Evolutionary conservation across 2,888 invertebrate species (phyloP), one percentile per base, ranked within the genome.

Genomic region (Altica lythri): DNA sequence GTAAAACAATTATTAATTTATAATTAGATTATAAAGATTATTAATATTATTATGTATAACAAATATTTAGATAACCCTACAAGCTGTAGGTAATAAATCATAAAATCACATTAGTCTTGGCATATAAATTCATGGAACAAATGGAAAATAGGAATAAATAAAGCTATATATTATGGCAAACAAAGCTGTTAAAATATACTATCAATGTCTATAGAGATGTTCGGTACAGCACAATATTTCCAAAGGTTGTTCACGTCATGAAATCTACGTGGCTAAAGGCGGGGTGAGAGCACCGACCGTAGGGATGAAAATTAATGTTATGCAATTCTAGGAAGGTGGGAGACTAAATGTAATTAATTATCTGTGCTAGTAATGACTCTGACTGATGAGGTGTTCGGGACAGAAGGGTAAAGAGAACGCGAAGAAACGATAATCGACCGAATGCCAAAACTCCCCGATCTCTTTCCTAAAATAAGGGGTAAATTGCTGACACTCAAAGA

Each of bases 261-360:
- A 38, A 38, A n/a, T 38, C 18, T 12, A 19, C 38, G 19, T 38
- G 19, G 19, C 9, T 38, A 25, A 48, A 68, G 34, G 18, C 6
- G 18, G 49, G 18, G 46, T 13, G 29, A 47, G 17, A 40, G 13
- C 43, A 30, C 61, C 61, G 58, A 58, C 59, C 53, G 60, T 58
- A 57, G 65, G 60, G 64, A 54, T 62, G 66, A 65, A 71, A 77
- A 77, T 77, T 77, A 77, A 77, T 77, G 77, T 75, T 77, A 77
- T 77, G 77, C 77, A 77, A 77, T 77, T 77, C 77, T 76, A 73
- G 76, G 75, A 75, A 75, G 79, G 78, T 78, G 78, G 78, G 79
- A 77, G 76, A 79, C 79, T 79, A 80, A 81, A 81, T 81, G 82
- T 81, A 82, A 82, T 81, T 81, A 81, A 81, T 81, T 81, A 81